Evolutionary conservation across 2,113 vertebrate genomes (phyloP), one percentile per base, ranked within the genome.

Genomic region (Narcine bancroftii): DNA sequence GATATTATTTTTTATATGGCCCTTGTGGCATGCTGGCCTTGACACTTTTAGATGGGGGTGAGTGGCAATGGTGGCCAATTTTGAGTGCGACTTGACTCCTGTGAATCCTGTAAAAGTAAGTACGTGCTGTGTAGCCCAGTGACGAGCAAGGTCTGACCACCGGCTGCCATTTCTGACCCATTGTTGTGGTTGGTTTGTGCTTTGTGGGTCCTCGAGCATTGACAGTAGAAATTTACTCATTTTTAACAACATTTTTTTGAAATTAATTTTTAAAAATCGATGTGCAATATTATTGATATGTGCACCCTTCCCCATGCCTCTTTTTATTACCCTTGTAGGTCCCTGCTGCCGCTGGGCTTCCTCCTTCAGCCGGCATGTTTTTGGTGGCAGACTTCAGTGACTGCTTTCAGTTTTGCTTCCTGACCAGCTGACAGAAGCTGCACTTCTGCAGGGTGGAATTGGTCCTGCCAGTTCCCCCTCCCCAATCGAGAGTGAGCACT

Each of bases 281-380:
- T 36, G 36, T 87, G 17, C 53, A 87, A 87, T 60, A 60, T 60
- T 60, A 87, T 36, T 87, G 56, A 81, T 81, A 81, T 60, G 50
- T 85, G 15, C 53, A 85, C 47, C 47, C 50, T 15, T 0, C 17
- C 63, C 89, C 26, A 47, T 45, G 39, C 63, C 29, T 45, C 33
- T 69, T 69, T 91, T 66, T 47, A 47, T 91, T 91, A 65, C 29
- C 63, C 65, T 91, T 87, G 7, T 87, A 87, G 81, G 81, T 63
- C 53, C 81, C 56, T 87, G 53, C 81, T 87, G 33, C 81, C 81
- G 56, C 81, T 36, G 33, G 56, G n/a, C 81, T 39, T 87, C 81
- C 47, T 83, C 50, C 50, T 91, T 39, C 39, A 91, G 24, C 65
- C 45, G 15, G 89, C 42, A 42, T 71, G 26, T 26, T 29, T 69